Conservation (phyloP, 2,797 vertebrate species). For the Artibeus jamaicensis region DNA sequence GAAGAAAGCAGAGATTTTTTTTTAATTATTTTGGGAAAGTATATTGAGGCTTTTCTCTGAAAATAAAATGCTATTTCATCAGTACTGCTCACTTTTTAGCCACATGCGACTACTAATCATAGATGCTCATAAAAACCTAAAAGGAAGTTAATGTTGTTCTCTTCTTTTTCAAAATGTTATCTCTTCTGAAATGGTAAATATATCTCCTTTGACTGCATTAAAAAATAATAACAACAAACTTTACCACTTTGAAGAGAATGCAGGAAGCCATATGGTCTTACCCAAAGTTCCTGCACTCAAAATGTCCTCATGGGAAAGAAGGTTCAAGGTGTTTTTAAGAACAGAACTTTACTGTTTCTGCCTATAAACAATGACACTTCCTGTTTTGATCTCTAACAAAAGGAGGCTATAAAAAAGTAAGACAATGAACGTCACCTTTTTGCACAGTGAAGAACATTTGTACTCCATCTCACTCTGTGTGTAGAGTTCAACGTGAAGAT, state of each 20-base stretch:
- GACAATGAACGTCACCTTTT: background rate
- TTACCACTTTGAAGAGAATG: conserved; percentile 56
- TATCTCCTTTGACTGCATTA: conserved; percentile 45
- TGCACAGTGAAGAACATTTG: background rate
- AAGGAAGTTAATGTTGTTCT: conserved; percentile 23
- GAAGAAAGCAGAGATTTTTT: background rate
- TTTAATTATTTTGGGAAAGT: background rate
- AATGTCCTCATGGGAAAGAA: conserved; percentile 57
- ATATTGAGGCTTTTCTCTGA: conserved; percentile 49
- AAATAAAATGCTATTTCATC: conserved; percentile 51
- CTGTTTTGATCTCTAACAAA: conserved; percentile 64
- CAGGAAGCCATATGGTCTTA: conserved; percentile 67
- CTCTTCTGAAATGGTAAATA: conserved; percentile 33
- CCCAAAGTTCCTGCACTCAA: conserved; percentile 58
- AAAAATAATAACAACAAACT: conserved; percentile 62
- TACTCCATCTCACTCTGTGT: background rate
- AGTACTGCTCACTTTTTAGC: conserved; percentile 48
- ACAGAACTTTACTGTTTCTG: conserved; percentile 61
- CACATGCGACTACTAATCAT: conserved; percentile 14
- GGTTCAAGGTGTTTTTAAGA: conserved; percentile 52
- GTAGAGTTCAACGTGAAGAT: background rate
- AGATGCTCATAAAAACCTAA: conserved; percentile 50
- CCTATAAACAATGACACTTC: conserved; percentile 67
- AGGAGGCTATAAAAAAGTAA: background rate
- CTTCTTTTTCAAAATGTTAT: background rate